phyloP scores from a whole-genome alignment of 1,140 invertebrate genomes.

The Oreohelix idahoensis region DNA sequence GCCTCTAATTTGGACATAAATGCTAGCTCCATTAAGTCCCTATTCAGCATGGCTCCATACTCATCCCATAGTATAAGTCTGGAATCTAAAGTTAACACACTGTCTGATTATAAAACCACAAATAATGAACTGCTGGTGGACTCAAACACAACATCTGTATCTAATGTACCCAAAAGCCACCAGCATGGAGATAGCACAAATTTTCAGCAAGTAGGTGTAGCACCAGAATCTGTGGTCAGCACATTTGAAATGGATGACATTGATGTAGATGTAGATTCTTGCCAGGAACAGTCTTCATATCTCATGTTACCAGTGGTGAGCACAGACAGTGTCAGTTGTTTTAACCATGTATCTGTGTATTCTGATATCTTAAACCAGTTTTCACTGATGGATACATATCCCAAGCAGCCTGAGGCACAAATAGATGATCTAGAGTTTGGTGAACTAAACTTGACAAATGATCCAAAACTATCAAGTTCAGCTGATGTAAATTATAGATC shows the following conservation, averaged over 20 bases:
- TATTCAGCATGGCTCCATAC: too few species aligned
- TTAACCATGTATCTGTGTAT: not conserved
- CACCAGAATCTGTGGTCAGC: not conserved
- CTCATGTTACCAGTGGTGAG: not conserved
- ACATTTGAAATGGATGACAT: not conserved
- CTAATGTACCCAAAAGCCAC: not conserved
- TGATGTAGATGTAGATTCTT: not conserved
- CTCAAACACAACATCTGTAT: too few species aligned
- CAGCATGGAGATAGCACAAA: not conserved
- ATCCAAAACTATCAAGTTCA: not conserved
- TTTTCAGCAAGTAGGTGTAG: not conserved
- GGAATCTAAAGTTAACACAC: too few species aligned
- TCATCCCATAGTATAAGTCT: too few species aligned
- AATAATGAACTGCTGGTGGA: too few species aligned
- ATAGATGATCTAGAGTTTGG: not conserved
- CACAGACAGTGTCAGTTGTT: not conserved
- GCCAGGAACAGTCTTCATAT: not conserved
- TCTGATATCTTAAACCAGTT: not conserved
- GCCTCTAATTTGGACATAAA: too few species aligned
- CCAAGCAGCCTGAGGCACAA: not conserved
- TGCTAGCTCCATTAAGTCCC: too few species aligned
- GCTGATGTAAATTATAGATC: not conserved
- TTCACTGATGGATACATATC: not conserved
- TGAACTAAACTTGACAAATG: not conserved
- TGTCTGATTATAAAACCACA: too few species aligned